Base-by-base conservation (phyloP, 2,113 vertebrate genomes). In the Tachycineta bicolor region DNA sequence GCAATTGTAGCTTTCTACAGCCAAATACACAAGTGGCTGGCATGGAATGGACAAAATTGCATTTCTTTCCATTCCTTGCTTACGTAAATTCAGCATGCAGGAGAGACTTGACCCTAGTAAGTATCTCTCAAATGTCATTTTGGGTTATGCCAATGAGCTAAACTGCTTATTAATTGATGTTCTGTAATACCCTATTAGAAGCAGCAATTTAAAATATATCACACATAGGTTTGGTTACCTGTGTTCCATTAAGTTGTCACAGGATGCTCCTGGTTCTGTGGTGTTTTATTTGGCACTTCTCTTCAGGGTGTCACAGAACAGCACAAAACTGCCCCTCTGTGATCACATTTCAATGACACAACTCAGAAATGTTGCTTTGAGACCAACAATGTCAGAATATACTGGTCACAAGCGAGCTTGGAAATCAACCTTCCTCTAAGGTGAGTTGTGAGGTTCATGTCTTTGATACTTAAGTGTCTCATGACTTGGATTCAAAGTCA, bases 151-250 rank as follows among this genome's bases (percentile, higher is more conserved):
- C 37, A 87, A 5, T 81, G 82, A 91, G 37, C 65, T 83, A 34
- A 93, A 87, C 43, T 93, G 39, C 49, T 77, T 44, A 52, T 93
- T 87, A 93, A 63, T 63, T 87, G 84, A 21, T 88, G 41, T 67
- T 93, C 43, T 88, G 33, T 79, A 79, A 65, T 90, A 60, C 39
- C 87, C 33, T 53, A 23, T 47, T 79, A 76, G 84, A 81, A 94
- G 18, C 14, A 90, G 69, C 53, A 78, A 69, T 90, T 94, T 79
- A 73, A 90, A 96, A 65, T 94, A 44, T 55, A 62, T 81, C 60
- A 59, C 6, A 15, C 19, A 12, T 26, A 53, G 41, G 26, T 75
- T 91, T 78, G 47, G 67, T 83, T 90, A 78, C 41, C 44, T 73
- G 21, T 49, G 26, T 93, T 94, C 68, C 69, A 73, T 88, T 81